Conservation (phyloP, 2,113 vertebrate species). For the Phrynocephalus versicolor region DNA sequence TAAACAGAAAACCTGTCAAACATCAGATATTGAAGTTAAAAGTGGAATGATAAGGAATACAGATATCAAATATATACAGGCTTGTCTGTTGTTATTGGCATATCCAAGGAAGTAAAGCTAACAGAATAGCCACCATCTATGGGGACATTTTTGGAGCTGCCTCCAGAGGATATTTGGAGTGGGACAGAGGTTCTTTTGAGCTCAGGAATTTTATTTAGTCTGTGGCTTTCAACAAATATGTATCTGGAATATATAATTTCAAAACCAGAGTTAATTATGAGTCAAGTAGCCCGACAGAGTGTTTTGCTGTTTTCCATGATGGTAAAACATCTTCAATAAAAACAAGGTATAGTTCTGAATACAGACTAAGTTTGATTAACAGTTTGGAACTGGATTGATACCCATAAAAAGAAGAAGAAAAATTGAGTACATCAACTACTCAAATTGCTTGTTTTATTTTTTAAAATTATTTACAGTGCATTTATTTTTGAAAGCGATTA, state of each 20-base stretch:
- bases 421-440: constrained; percentile 33
- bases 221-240: background rate
- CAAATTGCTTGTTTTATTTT: constrained; percentile 22
- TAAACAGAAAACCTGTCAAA: constrained; percentile 20
- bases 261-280: constrained; percentile 18
- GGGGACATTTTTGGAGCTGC: background rate
- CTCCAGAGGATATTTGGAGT: background rate
- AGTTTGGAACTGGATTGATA: constrained; percentile 9
- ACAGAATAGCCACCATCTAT: background rate
- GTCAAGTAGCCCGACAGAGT: constrained; percentile 9
- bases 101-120: background rate
- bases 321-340: constrained; percentile 5
- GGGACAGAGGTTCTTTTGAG: background rate
- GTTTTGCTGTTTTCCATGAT: background rate
- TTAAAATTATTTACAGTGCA: constrained; percentile 18
- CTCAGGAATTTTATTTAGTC: background rate
- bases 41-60: background rate
- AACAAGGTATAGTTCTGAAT: constrained; percentile 42
- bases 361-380: constrained; percentile 31
- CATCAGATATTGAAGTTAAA: constrained; percentile 5
- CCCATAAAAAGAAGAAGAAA: background rate
- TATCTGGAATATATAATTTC: constrained; percentile 13
- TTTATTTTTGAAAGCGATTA: constrained; percentile 68
- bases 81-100: background rate
- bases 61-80: background rate